These are phyloP conservation scores for Platyscelio sp. DNA, from an alignment of 2,888 invertebrate species.

Conservation along the genomic window DNA sequence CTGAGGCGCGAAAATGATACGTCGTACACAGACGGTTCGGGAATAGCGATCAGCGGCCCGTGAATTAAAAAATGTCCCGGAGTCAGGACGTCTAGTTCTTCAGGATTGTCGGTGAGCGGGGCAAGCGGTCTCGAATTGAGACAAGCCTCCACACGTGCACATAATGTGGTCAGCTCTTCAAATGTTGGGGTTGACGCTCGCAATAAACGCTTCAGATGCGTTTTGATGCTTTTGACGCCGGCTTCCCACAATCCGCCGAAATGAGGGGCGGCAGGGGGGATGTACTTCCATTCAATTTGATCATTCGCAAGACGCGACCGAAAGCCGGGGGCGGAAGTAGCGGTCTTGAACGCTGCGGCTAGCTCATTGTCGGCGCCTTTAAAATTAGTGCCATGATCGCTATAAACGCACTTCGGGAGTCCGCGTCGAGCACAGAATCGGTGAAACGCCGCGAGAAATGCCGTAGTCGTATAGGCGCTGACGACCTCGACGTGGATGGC, in stretches of 20 bases:
- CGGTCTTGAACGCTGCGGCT: background rate
- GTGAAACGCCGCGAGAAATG: slow-evolving; percentile 43
- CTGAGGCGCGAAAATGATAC: background rate
- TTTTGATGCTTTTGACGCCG: background rate
- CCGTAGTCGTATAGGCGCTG: slow-evolving; percentile 23
- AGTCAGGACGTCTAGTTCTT: background rate
- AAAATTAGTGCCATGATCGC: slow-evolving; percentile 6
- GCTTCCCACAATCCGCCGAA: slow-evolving; percentile 18
- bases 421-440: slow-evolving; percentile 40
- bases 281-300: background rate
- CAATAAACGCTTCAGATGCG: background rate
- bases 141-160: background rate
- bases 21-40: background rate
- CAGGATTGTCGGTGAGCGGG: background rate
- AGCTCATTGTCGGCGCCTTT: background rate
- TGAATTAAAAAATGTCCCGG: slow-evolving; percentile 1
- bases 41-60: background rate
- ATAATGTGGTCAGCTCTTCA: slow-evolving; percentile 6
- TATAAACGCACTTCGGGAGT: background rate
- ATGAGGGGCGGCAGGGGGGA: background rate
- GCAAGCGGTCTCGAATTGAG: slow-evolving; percentile 1
- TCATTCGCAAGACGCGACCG: background rate
- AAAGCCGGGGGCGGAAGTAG: background rate
- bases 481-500: slow-evolving; percentile 34
- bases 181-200: background rate